Base-by-base conservation (phyloP, 2,113 vertebrate species). In the Centropus unirufus region DNA sequence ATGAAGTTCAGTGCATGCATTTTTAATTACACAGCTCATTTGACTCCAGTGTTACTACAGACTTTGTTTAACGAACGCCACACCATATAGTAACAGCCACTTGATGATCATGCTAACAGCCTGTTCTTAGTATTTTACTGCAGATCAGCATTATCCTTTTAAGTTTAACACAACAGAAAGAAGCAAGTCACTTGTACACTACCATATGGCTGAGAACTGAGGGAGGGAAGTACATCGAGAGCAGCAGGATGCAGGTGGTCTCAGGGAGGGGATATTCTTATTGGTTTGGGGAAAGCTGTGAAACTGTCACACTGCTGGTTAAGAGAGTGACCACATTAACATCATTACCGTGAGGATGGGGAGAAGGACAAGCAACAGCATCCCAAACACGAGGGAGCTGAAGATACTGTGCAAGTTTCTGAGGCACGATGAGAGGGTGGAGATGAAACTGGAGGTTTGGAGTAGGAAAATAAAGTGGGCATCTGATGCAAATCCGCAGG, bases 161-260 rank as follows among this genome's bases (percentile, higher is more conserved):
- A 61, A 30, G 7, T 52, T 85, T 42, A 78, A 72, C 32, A 39
- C 29, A 52, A 72, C 18, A 86, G 78, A 76, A 66, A 59, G 24
- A 27, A 86, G 57, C 3, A 3, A 84, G 55, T 59, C 39, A 55
- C 59, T 59, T 5, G 3, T 40, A 54, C 0, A 0, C 46, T 74
- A 57, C 49, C 46, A 20, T 4, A 22, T 0, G 0, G 57, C 44
- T 4, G 0, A 66, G 19, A 2, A 54, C 20, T 0, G 0, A 67
- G 77, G 32, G 11, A 78, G 9, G 21, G 40, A 55, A 13, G 5
- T 8, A 21, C 55, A 21, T 62, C 30, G 55, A 47, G 46, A 2
- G 8, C 1, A 1, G 46, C 51, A 59, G 29, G 22, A 76, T 0
- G 1, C 9, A 39, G 49, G 6, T 27, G n/a, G 16, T 54, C 46